Conservation (phyloP, 1,140 invertebrate genomes). For the Daktulosphaira vitifoliae region DNA sequence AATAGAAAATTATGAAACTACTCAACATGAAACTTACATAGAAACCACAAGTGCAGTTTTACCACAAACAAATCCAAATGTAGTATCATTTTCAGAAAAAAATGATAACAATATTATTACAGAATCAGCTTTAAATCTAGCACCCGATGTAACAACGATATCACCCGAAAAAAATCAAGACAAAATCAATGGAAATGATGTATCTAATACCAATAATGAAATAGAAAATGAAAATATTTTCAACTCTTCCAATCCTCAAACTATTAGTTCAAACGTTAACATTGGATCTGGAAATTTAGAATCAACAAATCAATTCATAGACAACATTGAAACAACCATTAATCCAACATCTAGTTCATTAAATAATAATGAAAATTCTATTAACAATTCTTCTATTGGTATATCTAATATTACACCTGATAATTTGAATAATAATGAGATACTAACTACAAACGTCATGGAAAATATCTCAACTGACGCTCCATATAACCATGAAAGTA, state of each 20-base stretch:
- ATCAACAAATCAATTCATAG: background rate
- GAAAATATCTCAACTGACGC: background rate
- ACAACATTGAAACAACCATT: background rate
- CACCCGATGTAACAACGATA: background rate
- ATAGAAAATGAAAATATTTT: background rate
- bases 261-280: background rate
- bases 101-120: constrained; percentile 26
- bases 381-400: no score
- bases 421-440: background rate
- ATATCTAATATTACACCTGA: background rate
- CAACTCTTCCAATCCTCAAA: background rate
- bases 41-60: constrained; percentile 18
- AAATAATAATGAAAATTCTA: background rate
- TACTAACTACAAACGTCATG: background rate
- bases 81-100: constrained; percentile 2
- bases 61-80: constrained; percentile 36
- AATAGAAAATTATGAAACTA: background rate
- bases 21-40: background rate
- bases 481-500: background rate
- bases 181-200: background rate
- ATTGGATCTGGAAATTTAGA: background rate
- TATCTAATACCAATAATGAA: background rate
- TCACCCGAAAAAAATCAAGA: background rate
- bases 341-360: background rate
- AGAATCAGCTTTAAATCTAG: constrained; percentile 34